phyloP scores from a whole-genome alignment of 2,888 invertebrate species.

The Sicus ferrugineus region DNA sequence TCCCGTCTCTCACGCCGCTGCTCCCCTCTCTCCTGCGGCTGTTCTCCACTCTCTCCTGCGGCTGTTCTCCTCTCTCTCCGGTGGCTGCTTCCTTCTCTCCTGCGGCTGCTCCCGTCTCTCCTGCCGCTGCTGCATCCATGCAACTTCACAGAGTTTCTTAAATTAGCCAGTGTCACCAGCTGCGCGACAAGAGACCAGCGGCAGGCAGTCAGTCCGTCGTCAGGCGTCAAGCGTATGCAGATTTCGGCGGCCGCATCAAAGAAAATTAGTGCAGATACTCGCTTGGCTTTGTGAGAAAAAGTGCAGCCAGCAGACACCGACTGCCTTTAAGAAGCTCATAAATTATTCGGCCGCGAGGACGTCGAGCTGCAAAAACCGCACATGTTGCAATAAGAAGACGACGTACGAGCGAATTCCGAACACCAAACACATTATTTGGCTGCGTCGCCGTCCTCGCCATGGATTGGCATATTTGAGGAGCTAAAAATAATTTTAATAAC shows the following conservation, averaged over 20 bases:
- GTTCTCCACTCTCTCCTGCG: not conserved
- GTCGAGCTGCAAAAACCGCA: conserved; percentile 19
- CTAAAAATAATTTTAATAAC: conserved; percentile 32
- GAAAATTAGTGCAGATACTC: conserved; percentile 26
- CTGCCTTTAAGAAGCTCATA: conserved; percentile 30
- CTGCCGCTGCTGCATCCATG: not conserved
- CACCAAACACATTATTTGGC: not conserved
- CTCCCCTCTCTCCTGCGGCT: not conserved
- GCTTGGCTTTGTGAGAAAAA: conserved; percentile 24
- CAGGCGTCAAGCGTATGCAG: not conserved
- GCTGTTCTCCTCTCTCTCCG: not conserved
- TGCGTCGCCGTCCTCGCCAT: not conserved
- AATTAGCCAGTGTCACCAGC: conserved; percentile 30
- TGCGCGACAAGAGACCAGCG: not conserved
- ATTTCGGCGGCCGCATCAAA: conserved; percentile 25
- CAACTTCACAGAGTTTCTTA: conserved; percentile 18
- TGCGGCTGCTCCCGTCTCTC: not conserved
- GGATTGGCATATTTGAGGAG: conserved; percentile 18
- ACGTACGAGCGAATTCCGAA: not conserved
- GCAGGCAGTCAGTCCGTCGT: not conserved
- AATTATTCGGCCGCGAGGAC: conserved; percentile 21
- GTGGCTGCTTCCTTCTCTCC: not conserved
- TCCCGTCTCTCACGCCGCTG: not conserved
- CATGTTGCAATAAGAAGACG: not conserved
- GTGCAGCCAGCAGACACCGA: not conserved